Base-by-base conservation (phyloP, 2,113 vertebrate genomes). In the Glareola pratincola region DNA sequence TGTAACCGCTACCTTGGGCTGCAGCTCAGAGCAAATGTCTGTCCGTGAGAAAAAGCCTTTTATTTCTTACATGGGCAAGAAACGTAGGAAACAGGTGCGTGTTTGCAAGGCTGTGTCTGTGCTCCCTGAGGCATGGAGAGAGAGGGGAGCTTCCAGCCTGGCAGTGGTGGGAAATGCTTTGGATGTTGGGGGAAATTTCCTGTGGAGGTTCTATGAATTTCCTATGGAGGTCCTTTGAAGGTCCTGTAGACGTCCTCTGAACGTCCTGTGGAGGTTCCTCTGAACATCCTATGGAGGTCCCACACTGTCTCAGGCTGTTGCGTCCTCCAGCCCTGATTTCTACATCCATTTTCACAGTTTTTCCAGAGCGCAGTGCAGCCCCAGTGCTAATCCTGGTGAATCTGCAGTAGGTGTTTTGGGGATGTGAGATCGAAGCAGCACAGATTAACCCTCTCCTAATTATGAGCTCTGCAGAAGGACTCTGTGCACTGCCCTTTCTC, bases 71-170 rank as follows among this genome's bases (percentile, higher is more conserved):
- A 2, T 0, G 1, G 29, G 22, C n/a, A 24, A 59, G 78, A 88
- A 73, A 43, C 15, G 20, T 27, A 22, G 51, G 16, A 24, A 36
- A 29, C 16, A 1, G 30, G 6, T 6, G 12, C 4, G 3, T 50
- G 34, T 75, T 76, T 79, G 12, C 1, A 15, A 37, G 72, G 68
- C 30, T n/a, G 18, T 1, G 2, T 62, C 34, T 30, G 34, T 22
- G 24, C 59, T 76, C 39, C 19, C 24, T 0, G 1, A 62, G 64
- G 29, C 7, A 2, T 0, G 3, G 32, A 0, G 3, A 0, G 3
- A n/a, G 63, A 77, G 39, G 36, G 47, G 27, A 36, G 18, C 63
- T 80, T 60, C 53, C 63, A 66, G 60, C 43, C 62, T 20, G 4
- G 20, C 4, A 8, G n/a, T 0, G 2, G 12, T 17, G 41, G 64